Conservation (phyloP, 2,797 vertebrate genomes). For the Schizopygopsis pylzovi region DNA sequence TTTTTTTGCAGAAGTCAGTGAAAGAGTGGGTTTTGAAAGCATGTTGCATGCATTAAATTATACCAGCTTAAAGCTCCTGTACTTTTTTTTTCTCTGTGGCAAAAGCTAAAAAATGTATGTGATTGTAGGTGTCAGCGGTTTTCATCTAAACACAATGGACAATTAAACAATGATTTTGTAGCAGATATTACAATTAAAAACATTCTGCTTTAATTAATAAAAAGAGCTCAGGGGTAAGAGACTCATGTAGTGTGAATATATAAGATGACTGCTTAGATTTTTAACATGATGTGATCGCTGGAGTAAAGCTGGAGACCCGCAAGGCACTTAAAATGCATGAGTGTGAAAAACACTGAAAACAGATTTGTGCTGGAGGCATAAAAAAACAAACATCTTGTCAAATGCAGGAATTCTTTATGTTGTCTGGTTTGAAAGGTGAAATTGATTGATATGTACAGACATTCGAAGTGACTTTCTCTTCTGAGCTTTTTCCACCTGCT, state of each 20-base stretch:
- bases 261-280: constrained; percentile 22
- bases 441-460: constrained; percentile 35
- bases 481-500: not conserved
- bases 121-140: not conserved
- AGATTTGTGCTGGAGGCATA: constrained; percentile 37
- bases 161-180: constrained; percentile 11
- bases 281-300: constrained; percentile 37
- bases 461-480: constrained; percentile 26
- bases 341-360: constrained; percentile 19
- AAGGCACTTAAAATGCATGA: constrained; percentile 46
- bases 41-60: constrained; percentile 2
- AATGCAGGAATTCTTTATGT: constrained; percentile 39
- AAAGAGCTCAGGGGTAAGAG: constrained; percentile 27
- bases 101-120: not conserved
- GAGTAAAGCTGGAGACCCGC: constrained; percentile 21
- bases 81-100: not conserved
- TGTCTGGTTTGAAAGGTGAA: constrained; percentile 36
- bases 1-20: not conserved
- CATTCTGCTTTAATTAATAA: constrained; percentile 23
- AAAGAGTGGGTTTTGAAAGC: not conserved
- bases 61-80: not conserved
- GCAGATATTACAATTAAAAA: constrained; percentile 1
- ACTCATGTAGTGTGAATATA: constrained; percentile 21
- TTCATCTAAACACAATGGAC: not conserved
- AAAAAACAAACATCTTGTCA: constrained; percentile 42